Evolutionary conservation across 1,140 invertebrate species (phyloP).

Genomic region (Polypedilum pembai): DNA sequence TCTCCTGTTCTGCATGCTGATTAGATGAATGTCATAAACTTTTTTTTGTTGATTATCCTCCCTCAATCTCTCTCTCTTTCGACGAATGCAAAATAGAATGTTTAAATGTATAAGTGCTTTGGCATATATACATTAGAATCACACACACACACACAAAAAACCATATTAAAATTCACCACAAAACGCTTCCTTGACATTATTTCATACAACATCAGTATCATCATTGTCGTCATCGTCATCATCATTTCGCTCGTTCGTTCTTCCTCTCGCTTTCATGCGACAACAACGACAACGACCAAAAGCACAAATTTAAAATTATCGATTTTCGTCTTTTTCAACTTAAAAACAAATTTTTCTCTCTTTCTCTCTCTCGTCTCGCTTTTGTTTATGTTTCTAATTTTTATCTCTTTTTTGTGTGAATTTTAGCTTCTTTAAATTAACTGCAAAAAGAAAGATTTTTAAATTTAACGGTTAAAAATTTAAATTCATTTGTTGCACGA

Average conservation of each 20-base stretch:
- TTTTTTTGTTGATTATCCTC: neutral
- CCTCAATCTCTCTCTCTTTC: neutral
- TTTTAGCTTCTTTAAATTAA: too few species aligned
- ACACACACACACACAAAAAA: neutral
- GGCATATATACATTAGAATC: neutral
- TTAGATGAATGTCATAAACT: neutral
- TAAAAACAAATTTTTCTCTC: neutral
- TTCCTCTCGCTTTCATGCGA: slow-evolving; percentile 15
- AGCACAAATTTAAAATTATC: slow-evolving; percentile 28
- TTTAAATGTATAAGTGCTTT: too few species aligned
- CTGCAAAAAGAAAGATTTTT: too few species aligned
- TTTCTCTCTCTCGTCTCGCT: neutral
- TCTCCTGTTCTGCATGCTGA: neutral
- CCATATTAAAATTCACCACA: slow-evolving; percentile 28
- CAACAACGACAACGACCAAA: neutral
- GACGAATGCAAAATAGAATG: neutral
- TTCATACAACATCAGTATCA: slow-evolving; percentile 15
- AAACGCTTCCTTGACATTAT: slow-evolving; percentile 27
- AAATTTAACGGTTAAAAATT: too few species aligned
- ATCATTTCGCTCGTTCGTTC: neutral
- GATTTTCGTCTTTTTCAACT: slow-evolving; percentile 5
- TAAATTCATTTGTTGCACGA: too few species aligned
- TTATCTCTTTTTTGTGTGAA: too few species aligned
- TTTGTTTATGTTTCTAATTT: neutral
- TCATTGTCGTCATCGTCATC: slow-evolving; percentile 17